phyloP scores from a whole-genome alignment of 2,797 vertebrate genomes.

The Propithecus deckenii region DNA sequence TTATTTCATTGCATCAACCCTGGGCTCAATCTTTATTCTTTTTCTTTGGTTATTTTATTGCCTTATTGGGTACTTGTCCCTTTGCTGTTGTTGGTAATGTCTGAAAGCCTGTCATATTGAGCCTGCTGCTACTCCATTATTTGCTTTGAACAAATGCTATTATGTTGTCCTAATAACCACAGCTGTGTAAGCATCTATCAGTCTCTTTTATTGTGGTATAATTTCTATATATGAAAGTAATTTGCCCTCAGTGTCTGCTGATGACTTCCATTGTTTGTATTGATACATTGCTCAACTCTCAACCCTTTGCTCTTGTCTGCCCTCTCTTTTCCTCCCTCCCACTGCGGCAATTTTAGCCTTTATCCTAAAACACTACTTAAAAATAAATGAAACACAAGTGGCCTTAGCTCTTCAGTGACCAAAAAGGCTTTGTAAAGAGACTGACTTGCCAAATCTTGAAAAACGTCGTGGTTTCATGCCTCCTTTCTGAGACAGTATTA shows the following conservation, averaged over 20 bases:
- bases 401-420: background rate
- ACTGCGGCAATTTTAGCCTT: slow-evolving; percentile 20
- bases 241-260: slow-evolving; percentile 46
- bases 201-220: slow-evolving; percentile 60
- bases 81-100: slow-evolving; percentile 16
- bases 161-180: slow-evolving; percentile 55
- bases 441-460: background rate
- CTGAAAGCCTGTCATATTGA: slow-evolving; percentile 52
- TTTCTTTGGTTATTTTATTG: slow-evolving; percentile 28
- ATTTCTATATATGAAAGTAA: slow-evolving; percentile 69
- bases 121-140: slow-evolving; percentile 31
- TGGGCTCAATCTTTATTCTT: background rate
- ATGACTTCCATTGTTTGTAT: slow-evolving; percentile 43
- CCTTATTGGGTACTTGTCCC: background rate
- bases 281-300: slow-evolving; percentile 43
- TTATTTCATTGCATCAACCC: background rate
- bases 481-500: background rate
- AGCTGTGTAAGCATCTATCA: slow-evolving; percentile 49
- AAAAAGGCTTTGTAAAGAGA: background rate
- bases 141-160: slow-evolving; percentile 63
- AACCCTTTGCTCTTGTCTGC: background rate
- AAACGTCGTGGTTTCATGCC: background rate
- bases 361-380: slow-evolving; percentile 48
- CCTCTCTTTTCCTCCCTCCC: background rate
- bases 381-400: slow-evolving; percentile 22